Conservation (phyloP, 2,113 vertebrate species). For the Nycticebus coucang region DNA sequence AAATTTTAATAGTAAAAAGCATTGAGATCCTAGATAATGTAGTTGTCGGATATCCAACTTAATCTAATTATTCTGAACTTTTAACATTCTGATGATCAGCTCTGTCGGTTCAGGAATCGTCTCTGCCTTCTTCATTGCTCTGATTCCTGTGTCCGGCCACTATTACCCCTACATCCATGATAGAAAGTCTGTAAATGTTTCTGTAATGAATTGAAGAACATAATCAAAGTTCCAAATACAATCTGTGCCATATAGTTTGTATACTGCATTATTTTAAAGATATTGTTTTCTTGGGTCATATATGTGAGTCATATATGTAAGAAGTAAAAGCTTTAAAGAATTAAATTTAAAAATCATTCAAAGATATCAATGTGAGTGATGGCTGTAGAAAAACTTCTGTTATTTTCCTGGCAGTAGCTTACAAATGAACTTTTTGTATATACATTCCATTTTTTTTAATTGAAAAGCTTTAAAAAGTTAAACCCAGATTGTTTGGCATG, state of each 20-base stretch:
- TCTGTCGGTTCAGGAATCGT: not conserved
- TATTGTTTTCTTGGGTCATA: not conserved
- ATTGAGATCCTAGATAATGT: not conserved
- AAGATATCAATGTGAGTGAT: not conserved
- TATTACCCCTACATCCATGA: not conserved
- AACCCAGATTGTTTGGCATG: not conserved
- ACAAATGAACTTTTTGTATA: not conserved
- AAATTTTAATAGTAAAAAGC: not conserved
- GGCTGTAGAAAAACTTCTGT: not conserved
- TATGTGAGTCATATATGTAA: not conserved
- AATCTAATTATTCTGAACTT: not conserved
- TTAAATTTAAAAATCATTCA: not conserved
- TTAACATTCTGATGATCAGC: not conserved
- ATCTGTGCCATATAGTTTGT: not conserved
- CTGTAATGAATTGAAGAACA: not conserved
- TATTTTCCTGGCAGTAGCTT: not conserved
- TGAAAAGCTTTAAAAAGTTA: not conserved
- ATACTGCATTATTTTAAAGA: not conserved
- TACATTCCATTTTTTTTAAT: not conserved
- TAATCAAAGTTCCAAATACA: not conserved
- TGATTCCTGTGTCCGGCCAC: fast-evolving
- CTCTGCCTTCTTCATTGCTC: not conserved
- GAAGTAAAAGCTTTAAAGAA: not conserved
- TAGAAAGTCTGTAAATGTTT: not conserved
- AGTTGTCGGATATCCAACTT: not conserved